Conservation (phyloP, 2,113 vertebrate genomes). For the Lepus europaeus region DNA sequence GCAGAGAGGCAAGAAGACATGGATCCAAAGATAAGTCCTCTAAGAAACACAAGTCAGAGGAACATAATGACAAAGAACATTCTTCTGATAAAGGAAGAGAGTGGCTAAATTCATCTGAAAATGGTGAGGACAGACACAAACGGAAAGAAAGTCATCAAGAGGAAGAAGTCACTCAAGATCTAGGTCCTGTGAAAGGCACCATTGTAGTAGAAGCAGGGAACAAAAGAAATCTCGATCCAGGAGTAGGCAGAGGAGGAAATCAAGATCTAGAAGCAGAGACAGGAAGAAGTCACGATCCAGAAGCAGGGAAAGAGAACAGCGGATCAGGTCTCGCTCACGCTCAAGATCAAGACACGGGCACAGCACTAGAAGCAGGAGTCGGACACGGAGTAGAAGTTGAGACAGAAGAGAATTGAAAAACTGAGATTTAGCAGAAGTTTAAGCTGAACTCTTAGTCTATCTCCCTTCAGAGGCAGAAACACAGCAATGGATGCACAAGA, state of each 20-base stretch:
- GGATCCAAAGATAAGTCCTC: constrained; percentile 95
- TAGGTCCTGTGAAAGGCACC: constrained; percentile 94
- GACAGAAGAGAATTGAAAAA: constrained; percentile 95
- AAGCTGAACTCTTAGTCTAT: constrained; percentile 93
- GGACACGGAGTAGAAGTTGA: constrained; percentile 96
- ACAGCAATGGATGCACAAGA: constrained; percentile 99
- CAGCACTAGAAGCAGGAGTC: constrained; percentile 94
- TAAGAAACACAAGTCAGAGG: constrained; percentile 95
- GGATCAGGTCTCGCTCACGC: constrained; percentile 92
- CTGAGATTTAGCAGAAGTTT: constrained; percentile 93
- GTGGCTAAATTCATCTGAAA: constrained; percentile 93
- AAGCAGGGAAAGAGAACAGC: constrained; percentile 94
- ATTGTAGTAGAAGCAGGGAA: constrained; percentile 95
- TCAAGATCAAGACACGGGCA: constrained; percentile 95
- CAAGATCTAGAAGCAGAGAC: constrained; percentile 94
- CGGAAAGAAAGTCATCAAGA: constrained; percentile 94
- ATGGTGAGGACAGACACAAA: constrained; percentile 95
- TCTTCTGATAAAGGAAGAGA: constrained; percentile 93
- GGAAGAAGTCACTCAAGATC: constrained; percentile 95
- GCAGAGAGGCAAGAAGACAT: constrained; percentile 99
- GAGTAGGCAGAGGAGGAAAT: constrained; percentile 93
- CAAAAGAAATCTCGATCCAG: constrained; percentile 91
- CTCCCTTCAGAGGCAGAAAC: constrained; percentile 95
- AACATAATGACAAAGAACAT: constrained; percentile 92
- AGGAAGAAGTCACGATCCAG: constrained; percentile 94